Base-by-base conservation (phyloP, 2,113 vertebrate genomes). In the Glaucidium brasilianum region DNA sequence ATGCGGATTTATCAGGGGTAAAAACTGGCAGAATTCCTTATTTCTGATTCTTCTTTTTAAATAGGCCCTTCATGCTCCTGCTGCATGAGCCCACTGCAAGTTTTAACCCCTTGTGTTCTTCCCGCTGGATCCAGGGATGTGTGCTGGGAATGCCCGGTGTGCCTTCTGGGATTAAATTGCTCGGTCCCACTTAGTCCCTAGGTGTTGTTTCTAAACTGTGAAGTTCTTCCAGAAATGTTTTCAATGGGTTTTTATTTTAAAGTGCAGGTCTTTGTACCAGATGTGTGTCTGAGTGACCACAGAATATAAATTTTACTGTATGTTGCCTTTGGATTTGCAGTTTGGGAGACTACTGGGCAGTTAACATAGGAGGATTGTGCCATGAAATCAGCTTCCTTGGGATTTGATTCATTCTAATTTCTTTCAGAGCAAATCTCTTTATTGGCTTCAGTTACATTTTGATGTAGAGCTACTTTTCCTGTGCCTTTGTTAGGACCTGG, bases 21-120 rank as follows among this genome's bases (percentile, higher is more conserved):
- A 97, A 97, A 97, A 74, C 94, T 97, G 97, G 97, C 97, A 97
- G 73, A 95, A 96, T 93, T 97, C 96, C 97, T 95, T 85, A 92
- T 91, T 96, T 95, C 83, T 94, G 85, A 58, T 85, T 91, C 94
- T 81, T 93, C 84, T 82, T 97, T 94, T 94, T 74, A 95, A 96
- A 97, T 93, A 76, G 82, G 52, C 62, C 52, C 94, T 95, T 95
- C 96, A 29, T 96, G 78, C 69, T 95, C 67, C 79, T 91, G 71
- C 75, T 69, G n/a, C 62, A n/a, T 58, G 69, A 77, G 74, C n/a
- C 88, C 79, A 74, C 63, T 0, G 1, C 0, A 9, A 41, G 50
- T 41, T 94, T 96, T 91, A 96, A 95, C 92, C 74, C 82, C 27
- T 90, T 52, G 39, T n/a, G 39, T 77, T 90, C 52, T 66, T 49